Conservation (phyloP, 2,113 vertebrate species). For the Vanacampus margaritifer region DNA sequence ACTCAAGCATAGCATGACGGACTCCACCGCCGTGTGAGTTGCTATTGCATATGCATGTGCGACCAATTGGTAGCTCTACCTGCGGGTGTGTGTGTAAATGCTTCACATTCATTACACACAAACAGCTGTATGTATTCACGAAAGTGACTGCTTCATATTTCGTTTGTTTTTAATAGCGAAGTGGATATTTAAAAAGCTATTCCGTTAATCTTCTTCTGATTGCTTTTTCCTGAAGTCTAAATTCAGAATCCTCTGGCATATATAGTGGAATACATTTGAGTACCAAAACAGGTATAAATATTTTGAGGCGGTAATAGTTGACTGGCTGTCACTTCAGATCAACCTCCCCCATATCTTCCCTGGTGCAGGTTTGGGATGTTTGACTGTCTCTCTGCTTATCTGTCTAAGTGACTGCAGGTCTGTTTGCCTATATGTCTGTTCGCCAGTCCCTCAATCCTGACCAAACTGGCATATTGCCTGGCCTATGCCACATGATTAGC, state of each 20-base stretch:
- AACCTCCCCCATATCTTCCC: conserved; percentile 55
- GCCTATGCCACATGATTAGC: conserved; percentile 71
- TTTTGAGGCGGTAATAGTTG: conserved; percentile 54
- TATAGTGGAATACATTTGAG: conserved; percentile 49
- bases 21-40: conserved; percentile 40
- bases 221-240: conserved; percentile 19
- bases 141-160: conserved; percentile 13
- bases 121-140: conserved; percentile 21
- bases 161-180: conserved; percentile 14
- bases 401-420: conserved; percentile 55
- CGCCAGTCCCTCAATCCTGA: conserved; percentile 47
- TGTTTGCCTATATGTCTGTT: conserved; percentile 42
- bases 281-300: conserved; percentile 58
- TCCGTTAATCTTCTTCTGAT: conserved; percentile 15
- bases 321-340: conserved; percentile 62
- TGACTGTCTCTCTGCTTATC: conserved; percentile 60
- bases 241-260: conserved; percentile 26
- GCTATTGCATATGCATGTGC: conserved; percentile 38
- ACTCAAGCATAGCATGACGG: conserved; percentile 49
- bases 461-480: conserved; percentile 57
- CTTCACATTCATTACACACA: conserved; percentile 34
- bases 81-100: conserved; percentile 23
- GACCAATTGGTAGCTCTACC: conserved; percentile 39
- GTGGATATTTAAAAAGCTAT: conserved; percentile 15
- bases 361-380: conserved; percentile 55